phyloP scores from a whole-genome alignment of 2,797 vertebrate species.

The Numenius phaeopus region DNA sequence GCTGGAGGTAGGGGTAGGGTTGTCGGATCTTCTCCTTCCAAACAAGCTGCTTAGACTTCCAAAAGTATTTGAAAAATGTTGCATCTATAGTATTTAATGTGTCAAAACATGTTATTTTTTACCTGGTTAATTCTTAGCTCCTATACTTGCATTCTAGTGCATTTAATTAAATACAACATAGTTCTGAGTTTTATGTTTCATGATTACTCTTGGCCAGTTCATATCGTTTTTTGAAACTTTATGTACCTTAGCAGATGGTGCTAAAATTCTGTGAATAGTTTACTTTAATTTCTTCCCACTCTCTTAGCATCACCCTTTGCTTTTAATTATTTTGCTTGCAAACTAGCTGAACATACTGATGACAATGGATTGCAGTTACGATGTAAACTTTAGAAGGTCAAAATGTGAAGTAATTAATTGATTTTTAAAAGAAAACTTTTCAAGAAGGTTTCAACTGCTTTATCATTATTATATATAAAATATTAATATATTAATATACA shows the following conservation, averaged over 20 bases:
- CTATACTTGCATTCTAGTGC: not conserved
- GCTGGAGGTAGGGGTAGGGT: not conserved
- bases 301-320: conserved; percentile 5
- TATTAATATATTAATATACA: too few species aligned
- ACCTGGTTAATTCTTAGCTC: not conserved
- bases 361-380: not conserved
- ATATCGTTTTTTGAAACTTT: not conserved
- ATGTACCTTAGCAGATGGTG: conserved; percentile 17
- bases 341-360: not conserved
- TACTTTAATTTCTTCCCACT: conserved; percentile 40
- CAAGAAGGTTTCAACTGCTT: not conserved
- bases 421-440: not conserved
- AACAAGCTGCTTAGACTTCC: not conserved
- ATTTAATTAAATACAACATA: not conserved
- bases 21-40: not conserved
- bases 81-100: not conserved
- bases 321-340: conserved; percentile 56
- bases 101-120: not conserved
- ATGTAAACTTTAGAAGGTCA: not conserved
- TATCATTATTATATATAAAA: not conserved
- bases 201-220: conserved; percentile 30
- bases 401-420: not conserved
- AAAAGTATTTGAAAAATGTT: not conserved
- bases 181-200: not conserved
- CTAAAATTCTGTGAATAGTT: conserved; percentile 21